Evolutionary conservation across 2,113 vertebrate species (phyloP).

Genomic region (Rhynchomys soricoides): DNA sequence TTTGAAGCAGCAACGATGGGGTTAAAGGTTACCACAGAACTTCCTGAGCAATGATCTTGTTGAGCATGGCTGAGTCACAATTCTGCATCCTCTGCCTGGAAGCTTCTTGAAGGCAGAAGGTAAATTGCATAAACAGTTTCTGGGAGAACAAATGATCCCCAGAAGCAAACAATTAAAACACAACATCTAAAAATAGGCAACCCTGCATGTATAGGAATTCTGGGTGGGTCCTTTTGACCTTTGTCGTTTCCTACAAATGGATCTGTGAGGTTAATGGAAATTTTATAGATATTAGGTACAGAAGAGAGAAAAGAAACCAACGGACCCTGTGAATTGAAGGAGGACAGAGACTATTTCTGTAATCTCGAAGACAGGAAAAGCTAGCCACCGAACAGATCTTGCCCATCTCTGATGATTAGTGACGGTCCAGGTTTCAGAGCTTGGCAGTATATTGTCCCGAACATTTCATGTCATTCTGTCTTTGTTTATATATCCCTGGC

Average conservation of each 20-base stretch:
- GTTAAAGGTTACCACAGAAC: rapidly evolving
- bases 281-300: constrained; percentile 60
- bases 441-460: constrained; percentile 56
- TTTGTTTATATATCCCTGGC: constrained; percentile 74
- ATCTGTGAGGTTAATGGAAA: constrained; percentile 28
- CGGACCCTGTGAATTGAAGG: not conserved
- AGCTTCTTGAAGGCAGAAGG: not conserved
- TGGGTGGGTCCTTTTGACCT: constrained; percentile 34
- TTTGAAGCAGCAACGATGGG: not conserved
- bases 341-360: constrained; percentile 25
- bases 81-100: not conserved
- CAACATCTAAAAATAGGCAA: constrained; percentile 29
- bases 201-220: not conserved
- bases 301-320: constrained; percentile 7
- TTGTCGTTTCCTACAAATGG: constrained; percentile 31
- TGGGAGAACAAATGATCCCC: not conserved
- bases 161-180: not conserved
- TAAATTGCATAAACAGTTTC: constrained; percentile 15
- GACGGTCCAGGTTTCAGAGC: constrained; percentile 62
- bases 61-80: rapidly evolving
- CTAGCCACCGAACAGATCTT: constrained; percentile 52
- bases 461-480: constrained; percentile 74
- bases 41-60: not conserved
- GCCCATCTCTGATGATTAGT: constrained; percentile 74
- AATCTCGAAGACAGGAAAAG: constrained; percentile 44